phyloP scores from a whole-genome alignment of 2,888 invertebrate species.

The Tetrapedia diversipes region DNA sequence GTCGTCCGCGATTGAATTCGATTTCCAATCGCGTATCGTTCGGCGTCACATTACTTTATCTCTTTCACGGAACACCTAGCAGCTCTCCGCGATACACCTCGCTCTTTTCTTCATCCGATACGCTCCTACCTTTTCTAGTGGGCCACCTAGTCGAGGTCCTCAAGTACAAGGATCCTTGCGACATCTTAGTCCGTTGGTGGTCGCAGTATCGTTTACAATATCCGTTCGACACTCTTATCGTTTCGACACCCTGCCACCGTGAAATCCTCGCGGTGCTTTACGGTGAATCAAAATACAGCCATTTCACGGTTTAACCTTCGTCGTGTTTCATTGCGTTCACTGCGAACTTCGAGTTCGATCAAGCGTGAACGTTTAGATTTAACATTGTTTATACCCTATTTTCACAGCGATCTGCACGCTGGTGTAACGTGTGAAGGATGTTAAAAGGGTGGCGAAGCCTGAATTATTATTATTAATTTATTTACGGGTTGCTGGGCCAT shows the following conservation, averaged over 20 bases:
- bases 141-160: conserved; percentile 51
- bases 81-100: neutral
- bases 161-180: conserved; percentile 32
- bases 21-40: neutral
- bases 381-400: too few species aligned
- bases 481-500: too few species aligned
- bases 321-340: too few species aligned
- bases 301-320: conserved; percentile 18
- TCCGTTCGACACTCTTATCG: conserved; percentile 10
- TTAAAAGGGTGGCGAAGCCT: too few species aligned
- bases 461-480: too few species aligned
- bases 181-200: conserved; percentile 35
- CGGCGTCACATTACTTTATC: neutral
- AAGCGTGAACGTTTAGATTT: too few species aligned
- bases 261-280: neutral
- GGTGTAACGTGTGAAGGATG: too few species aligned
- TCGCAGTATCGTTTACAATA: conserved; percentile 26
- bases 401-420: too few species aligned
- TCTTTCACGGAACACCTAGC: neutral
- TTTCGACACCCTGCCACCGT: neutral
- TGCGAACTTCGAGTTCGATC: too few species aligned
- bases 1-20: neutral
- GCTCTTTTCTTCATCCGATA: conserved; percentile 26
- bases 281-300: neutral
- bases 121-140: conserved; percentile 31